Base-by-base conservation (phyloP, 2,797 vertebrate species). In the Pseudomugil gertrudae region DNA sequence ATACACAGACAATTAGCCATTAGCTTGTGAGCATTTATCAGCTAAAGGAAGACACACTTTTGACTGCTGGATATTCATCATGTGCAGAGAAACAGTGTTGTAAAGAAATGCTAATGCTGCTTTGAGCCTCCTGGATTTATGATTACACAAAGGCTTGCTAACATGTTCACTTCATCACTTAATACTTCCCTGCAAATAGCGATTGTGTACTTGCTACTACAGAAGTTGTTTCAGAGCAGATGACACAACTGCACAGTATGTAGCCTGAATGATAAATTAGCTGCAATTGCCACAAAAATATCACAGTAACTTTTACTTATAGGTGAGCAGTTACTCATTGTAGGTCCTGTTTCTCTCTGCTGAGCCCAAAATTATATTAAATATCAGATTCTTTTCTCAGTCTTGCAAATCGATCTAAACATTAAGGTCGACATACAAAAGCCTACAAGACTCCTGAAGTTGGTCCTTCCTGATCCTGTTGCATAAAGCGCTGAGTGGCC, bases 371-470 rank as follows among this genome's bases (percentile, higher is more conserved):
- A n/a, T n/a, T 17, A 43, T 9, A n/a, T 32, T 29, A 29, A 29
- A 29, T 5, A 29, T 29, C 5, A 29, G 3, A 29, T 29, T 29
- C 5, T 29, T 29, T 29, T 29, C 29, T 29, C 29, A 29, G 29
- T 29, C 5, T 29, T 29, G 5, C 3, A 29, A 29, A 29, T 29
- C 3, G 29, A 29, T 29, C 29, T 29, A 29, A 29, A 29, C 29
- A 29, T 29, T 29, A 5, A 3, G 29, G 54, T 61, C 74, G 62
- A 69, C 60, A 64, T 48, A 62, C 68, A 60, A 69, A 53, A 29
- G 29, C n/a, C n/a, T n/a, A n/a, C 29, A 29, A 29, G 74, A 58
- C 67, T 10, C 48, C 63, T 24, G 13, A 27, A 65, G 56, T 48
- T 13, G 24, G 40, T 57, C 35, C 32, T 17, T 29, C 29, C 29